Base-by-base conservation (phyloP, 2,888 invertebrate genomes). In the Notodonta ziczac region DNA sequence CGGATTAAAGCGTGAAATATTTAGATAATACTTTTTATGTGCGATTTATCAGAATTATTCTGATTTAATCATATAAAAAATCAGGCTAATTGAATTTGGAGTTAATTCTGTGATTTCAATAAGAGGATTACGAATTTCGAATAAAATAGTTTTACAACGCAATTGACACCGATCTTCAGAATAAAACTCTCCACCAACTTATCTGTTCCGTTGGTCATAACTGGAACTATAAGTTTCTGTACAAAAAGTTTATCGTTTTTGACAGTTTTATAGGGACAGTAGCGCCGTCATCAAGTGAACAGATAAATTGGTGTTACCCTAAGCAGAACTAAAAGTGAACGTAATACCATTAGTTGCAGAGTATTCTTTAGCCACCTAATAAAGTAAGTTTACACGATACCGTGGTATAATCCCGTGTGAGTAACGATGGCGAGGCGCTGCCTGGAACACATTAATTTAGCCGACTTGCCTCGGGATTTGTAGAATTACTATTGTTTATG, bases 401-500 rank as follows among this genome's bases (percentile, higher is more conserved):
- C 77, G 72, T 74, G 76, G 78, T 73, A 79, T 86, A 87, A 88
- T 86, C 87, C 87, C 76, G 66, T 70, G 82, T 86, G 87, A 86
- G 82, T 84, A 83, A 87, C 85, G 81, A 76, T 66, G 55, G 57
- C 65, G 61, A 63, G 71, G 73, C 69, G 70, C 69, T 75, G 75
- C 78, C 72, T 79, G 78, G 78, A 78, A 80, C 85, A 84, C 87
- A 85, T 88, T 87, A 88, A 89, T 88, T 85, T 86, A 78, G 80
- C 76, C 81, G 77, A 75, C 81, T 78, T 76, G 81, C 83, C 76
- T 64, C 67, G 79, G 88, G 88, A 88, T 89, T 87, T 87, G 84
- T 85, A 82, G 84, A 81, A 86, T 86, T 86, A 86, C 85, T 84
- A 84, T 86, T 89, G 88, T 89, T 89, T 88, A 89, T 87, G 83